These are phyloP conservation scores for Ochotona curzoniae DNA, from an alignment of 2,113 vertebrate species.

Conservation along the genomic window DNA sequence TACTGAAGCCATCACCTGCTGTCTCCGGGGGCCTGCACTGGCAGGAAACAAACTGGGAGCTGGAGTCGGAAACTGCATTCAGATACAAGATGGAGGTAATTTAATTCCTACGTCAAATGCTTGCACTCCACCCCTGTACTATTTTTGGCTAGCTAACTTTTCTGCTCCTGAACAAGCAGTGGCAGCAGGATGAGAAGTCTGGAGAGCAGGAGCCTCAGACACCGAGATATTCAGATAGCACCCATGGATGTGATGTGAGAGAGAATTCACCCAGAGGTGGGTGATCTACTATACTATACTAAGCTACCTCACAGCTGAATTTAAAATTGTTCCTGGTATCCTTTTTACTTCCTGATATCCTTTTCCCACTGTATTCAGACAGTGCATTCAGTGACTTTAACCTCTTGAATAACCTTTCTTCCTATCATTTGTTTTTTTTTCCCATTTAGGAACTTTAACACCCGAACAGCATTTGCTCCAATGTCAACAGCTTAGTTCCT, in stretches of 20 bases:
- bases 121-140: background rate
- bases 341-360: background rate
- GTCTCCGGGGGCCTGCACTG: too few relatives aligned
- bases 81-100: too few relatives aligned
- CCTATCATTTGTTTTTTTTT: background rate
- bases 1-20: too few relatives aligned
- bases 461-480: background rate
- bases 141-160: conserved; percentile 32
- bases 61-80: too few relatives aligned
- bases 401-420: conserved; percentile 24
- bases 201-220: conserved; percentile 15
- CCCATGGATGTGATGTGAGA: conserved; percentile 2
- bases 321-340: conserved; percentile 15
- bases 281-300: background rate
- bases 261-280: background rate
- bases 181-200: background rate
- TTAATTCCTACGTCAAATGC: too few relatives aligned
- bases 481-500: conserved; percentile 38
- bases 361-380: background rate
- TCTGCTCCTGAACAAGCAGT: background rate
- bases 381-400: background rate
- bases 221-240: background rate
- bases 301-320: background rate
- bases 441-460: background rate
- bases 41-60: too few relatives aligned